These are phyloP conservation scores for Trematomus bernacchii DNA, from an alignment of 2,797 vertebrate genomes.

Conservation along the genomic window DNA sequence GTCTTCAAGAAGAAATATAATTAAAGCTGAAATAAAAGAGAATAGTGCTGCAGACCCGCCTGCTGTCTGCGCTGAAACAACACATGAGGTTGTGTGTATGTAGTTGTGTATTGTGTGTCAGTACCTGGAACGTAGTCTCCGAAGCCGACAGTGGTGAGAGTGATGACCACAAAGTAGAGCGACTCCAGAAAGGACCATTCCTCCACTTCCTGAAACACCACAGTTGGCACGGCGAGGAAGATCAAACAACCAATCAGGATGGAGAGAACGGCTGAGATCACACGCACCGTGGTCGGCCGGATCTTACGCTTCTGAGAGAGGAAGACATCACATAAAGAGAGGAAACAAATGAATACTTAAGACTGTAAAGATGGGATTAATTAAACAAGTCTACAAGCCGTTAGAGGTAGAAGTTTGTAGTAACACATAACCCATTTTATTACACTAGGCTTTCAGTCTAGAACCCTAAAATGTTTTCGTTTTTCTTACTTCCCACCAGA, in stretches of 20 bases:
- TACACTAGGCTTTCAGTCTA: too few species aligned
- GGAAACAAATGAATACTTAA: background rate
- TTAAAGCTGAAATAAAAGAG: too few species aligned
- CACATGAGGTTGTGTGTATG: background rate
- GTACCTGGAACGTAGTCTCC: conserved; percentile 92
- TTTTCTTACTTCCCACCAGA: too few species aligned
- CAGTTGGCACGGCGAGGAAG: conserved; percentile 90
- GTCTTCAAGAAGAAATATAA: too few species aligned
- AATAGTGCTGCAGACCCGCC: background rate
- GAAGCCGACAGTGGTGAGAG: conserved; percentile 94
- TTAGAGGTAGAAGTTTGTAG: background rate
- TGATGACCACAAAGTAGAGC: conserved; percentile 94
- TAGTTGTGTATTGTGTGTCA: background rate
- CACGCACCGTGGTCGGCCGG: conserved; percentile 87
- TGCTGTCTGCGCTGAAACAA: background rate
- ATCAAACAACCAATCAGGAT: conserved; percentile 92
- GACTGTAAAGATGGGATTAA: background rate
- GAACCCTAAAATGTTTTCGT: too few species aligned
- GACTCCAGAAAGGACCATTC: conserved; percentile 90
- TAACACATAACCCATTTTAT: too few species aligned
- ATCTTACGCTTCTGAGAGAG: conserved; percentile 88
- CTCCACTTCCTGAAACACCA: conserved; percentile 91
- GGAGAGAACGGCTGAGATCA: conserved; percentile 91
- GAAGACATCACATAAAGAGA: conserved; percentile 15
- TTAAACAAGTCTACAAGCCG: background rate